These are phyloP conservation scores for Palaemon carinicauda DNA, from an alignment of 1,140 invertebrate genomes.

Conservation along the genomic window DNA sequence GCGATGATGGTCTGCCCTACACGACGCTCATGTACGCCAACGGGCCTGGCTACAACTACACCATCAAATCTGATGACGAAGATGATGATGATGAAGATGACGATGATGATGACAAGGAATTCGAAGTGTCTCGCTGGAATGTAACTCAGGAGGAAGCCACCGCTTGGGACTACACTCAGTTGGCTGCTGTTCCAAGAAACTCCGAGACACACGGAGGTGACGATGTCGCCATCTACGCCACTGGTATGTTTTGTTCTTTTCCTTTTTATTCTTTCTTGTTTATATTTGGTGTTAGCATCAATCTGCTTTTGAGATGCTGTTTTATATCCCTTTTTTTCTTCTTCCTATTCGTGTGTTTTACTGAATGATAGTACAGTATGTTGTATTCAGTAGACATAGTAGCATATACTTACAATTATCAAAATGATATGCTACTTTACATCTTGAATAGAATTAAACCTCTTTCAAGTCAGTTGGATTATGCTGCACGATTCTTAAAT, in stretches of 20 bases:
- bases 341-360: too few species aligned
- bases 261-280: not conserved
- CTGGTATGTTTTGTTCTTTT: conserved; percentile 25
- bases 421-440: too few species aligned
- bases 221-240: conserved; percentile 85
- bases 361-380: too few species aligned
- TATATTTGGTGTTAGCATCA: too few species aligned
- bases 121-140: not conserved
- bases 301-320: too few species aligned
- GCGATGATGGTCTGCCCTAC: conserved; percentile 75
- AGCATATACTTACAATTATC: too few species aligned
- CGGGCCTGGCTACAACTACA: conserved; percentile 72
- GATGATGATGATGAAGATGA: not conserved
- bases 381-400: too few species aligned
- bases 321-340: not conserved
- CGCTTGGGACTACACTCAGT: conserved; percentile 47
- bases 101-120: too few species aligned
- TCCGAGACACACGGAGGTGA: conserved; percentile 85
- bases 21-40: conserved; percentile 85
- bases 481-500: not conserved
- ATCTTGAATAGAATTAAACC: too few species aligned
- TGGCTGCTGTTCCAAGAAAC: conserved; percentile 38
- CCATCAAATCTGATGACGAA: conserved; percentile 59
- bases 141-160: conserved; percentile 3
- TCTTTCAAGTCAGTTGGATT: too few species aligned